phyloP scores from a whole-genome alignment of 1,140 invertebrate species.

The Tetramorium parvispinum region DNA sequence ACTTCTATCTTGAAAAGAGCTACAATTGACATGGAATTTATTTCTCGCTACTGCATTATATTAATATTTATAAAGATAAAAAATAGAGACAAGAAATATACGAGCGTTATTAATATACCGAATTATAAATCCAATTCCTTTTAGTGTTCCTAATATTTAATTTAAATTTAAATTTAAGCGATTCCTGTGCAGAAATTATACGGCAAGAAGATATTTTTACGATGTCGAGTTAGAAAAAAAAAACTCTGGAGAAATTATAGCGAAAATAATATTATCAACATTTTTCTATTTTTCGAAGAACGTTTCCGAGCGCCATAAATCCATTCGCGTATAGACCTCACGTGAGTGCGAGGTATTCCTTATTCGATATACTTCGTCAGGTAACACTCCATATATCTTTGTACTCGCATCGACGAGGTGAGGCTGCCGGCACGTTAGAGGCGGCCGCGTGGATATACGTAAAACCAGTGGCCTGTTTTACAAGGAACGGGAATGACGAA shows the following conservation, averaged over 20 bases:
- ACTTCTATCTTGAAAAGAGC: not conserved
- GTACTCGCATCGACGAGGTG: slow-evolving; percentile 61
- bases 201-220: not conserved
- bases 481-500: slow-evolving; percentile 81
- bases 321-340: slow-evolving; percentile 19
- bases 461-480: slow-evolving; percentile 79
- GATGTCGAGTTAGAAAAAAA: not conserved
- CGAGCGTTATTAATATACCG: not conserved
- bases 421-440: slow-evolving; percentile 57
- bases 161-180: not conserved
- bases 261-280: slow-evolving; percentile 14
- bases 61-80: slow-evolving; percentile 6
- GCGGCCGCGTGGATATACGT: slow-evolving; percentile 59
- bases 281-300: slow-evolving; percentile 25
- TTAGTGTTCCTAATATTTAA: not conserved
- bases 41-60: not conserved
- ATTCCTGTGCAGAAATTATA: not conserved
- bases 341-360: slow-evolving; percentile 47
- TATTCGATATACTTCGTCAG: slow-evolving; percentile 17
- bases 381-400: slow-evolving; percentile 54
- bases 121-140: not conserved
- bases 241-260: not conserved
- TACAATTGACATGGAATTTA: not conserved
- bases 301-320: slow-evolving; percentile 11
- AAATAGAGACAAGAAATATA: not conserved